These are phyloP conservation scores for Morphnarchus princeps DNA, from an alignment of 2,113 vertebrate species.

Conservation along the genomic window DNA sequence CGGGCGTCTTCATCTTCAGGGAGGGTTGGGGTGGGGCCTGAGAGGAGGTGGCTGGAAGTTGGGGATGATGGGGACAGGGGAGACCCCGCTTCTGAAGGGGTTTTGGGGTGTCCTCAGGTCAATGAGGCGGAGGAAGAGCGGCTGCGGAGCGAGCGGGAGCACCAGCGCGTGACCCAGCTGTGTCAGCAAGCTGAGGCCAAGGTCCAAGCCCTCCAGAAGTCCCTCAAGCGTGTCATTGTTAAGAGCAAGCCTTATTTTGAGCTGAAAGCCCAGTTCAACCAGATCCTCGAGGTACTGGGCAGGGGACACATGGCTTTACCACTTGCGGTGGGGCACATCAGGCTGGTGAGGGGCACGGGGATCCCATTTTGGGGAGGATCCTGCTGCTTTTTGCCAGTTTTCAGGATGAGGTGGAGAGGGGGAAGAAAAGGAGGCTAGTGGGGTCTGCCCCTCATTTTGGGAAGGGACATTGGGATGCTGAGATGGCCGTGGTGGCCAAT, in stretches of 20 bases:
- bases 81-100: not conserved
- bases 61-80: not conserved
- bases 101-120: slow-evolving; percentile 69
- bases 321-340: not conserved
- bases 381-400: not conserved
- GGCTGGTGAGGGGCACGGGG: too few relatives aligned
- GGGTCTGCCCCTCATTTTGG: not conserved
- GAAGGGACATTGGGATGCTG: accelerated
- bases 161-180: slow-evolving; percentile 87
- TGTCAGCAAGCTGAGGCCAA: slow-evolving; percentile 90
- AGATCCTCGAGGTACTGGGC: slow-evolving; percentile 84
- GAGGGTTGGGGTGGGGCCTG: too few relatives aligned
- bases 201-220: slow-evolving; percentile 89
- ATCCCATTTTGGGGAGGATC: not conserved
- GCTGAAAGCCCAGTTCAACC: slow-evolving; percentile 93
- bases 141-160: slow-evolving; percentile 87
- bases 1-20: not conserved
- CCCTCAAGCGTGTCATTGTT: slow-evolving; percentile 86
- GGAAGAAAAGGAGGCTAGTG: not conserved
- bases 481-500: not conserved
- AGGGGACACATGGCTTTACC: not conserved
- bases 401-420: not conserved
- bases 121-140: slow-evolving; percentile 94
- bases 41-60: not conserved
- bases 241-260: slow-evolving; percentile 95